Percentiles rank a stretch among this genome's conserved stretches.
phyloP scores from a whole-genome alignment of 1,140 invertebrate species.

The Maconellicoccus hirsutus region DNA sequence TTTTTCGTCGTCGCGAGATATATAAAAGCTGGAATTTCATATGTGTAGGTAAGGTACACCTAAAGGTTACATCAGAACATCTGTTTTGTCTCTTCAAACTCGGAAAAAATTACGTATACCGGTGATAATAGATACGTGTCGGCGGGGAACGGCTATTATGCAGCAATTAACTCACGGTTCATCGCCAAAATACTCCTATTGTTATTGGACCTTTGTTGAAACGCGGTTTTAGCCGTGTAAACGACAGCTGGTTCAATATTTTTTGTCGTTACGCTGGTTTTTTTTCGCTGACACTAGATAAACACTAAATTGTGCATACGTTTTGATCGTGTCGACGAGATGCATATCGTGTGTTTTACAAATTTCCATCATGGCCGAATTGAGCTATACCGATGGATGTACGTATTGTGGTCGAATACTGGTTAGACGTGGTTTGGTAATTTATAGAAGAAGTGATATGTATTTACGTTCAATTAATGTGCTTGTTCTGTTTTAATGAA shows the following conservation, averaged over 20 bases:
- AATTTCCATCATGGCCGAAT: no score
- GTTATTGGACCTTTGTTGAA: background rate
- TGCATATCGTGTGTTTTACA: no score
- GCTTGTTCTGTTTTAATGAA: no score
- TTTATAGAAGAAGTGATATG: no score
- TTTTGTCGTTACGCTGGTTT: slow-evolving; percentile 12
- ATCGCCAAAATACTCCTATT: slow-evolving; percentile 21
- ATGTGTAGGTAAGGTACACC: background rate
- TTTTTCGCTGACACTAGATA: background rate
- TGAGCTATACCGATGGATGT: no score
- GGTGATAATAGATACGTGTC: slow-evolving; percentile 14
- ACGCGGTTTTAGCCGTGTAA: slow-evolving; percentile 13
- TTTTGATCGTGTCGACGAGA: no score
- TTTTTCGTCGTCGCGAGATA: background rate
- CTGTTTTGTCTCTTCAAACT: slow-evolving; percentile 17
- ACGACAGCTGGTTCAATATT: slow-evolving; percentile 22
- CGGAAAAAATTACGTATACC: background rate
- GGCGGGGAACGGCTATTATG: slow-evolving; percentile 17
- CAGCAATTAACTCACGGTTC: slow-evolving; percentile 21
- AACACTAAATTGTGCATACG: background rate
- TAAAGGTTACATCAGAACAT: background rate
- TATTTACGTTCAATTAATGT: no score
- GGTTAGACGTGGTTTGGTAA: no score
- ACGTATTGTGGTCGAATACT: no score
- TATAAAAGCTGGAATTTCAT: background rate